phyloP scores from a whole-genome alignment of 2,888 invertebrate species.

The Phyllotreta cruciferae region DNA sequence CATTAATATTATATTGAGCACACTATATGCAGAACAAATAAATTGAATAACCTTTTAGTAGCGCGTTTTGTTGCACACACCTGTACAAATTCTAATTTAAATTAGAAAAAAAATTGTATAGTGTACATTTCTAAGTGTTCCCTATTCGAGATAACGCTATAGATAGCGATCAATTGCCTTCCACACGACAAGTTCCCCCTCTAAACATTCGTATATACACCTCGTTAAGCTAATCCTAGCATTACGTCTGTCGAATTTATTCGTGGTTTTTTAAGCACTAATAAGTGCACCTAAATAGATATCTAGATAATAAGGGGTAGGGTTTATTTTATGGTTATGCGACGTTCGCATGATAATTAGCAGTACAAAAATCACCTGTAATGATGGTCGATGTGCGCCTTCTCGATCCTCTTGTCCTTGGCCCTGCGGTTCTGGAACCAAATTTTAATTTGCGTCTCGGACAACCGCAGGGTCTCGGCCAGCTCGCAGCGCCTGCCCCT shows the following conservation, averaged over 20 bases:
- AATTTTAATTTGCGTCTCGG: conserved; percentile 86
- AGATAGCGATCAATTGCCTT: too few relatives aligned
- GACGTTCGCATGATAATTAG: not conserved
- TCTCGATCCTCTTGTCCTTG: conserved; percentile 95
- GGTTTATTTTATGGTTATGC: not conserved
- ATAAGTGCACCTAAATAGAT: too few relatives aligned
- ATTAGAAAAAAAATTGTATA: not conserved
- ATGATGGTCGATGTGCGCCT: conserved; percentile 93
- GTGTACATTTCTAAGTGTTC: not conserved
- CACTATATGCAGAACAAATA: too few relatives aligned
- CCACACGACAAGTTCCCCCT: conserved; percentile 8
- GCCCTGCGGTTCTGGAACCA: conserved; percentile 96
- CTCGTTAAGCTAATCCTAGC: conserved; percentile 35
- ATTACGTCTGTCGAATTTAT: conserved; percentile 27
- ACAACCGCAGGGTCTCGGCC: conserved; percentile 72
- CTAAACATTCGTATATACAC: conserved; percentile 21
- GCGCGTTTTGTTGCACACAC: too few relatives aligned
- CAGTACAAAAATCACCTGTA: conserved; percentile 71
- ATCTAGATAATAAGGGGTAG: too few relatives aligned
- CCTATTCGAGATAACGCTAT: too few relatives aligned
- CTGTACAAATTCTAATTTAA: conserved; percentile 3
- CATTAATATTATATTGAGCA: too few relatives aligned
- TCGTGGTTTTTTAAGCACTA: conserved; percentile 35
- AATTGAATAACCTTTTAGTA: too few relatives aligned
- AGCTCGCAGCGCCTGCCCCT: conserved; percentile 82